Conservation (phyloP, 2,113 vertebrate species). For the Hippocampus mohnikei region DNA sequence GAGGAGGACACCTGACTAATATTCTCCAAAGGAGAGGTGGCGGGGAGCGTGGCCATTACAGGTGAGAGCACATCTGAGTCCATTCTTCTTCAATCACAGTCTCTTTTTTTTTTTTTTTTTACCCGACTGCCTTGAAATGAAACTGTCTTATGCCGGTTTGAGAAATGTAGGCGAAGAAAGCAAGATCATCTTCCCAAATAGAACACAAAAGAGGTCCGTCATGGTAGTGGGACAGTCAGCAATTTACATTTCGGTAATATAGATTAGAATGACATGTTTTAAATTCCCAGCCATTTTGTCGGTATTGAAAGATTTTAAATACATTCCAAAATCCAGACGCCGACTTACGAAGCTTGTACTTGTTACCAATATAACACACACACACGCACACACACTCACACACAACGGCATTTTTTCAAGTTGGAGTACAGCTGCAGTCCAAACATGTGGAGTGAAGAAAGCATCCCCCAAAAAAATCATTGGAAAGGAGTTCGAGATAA, state of each 20-base stretch:
- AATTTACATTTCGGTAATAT: neutral
- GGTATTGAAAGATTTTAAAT: neutral
- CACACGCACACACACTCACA: neutral
- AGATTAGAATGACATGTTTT: neutral
- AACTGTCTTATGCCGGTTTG: neutral
- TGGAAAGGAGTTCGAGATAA: neutral
- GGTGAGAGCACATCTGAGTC: conserved; percentile 29
- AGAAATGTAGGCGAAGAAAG: conserved; percentile 1
- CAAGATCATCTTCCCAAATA: neutral
- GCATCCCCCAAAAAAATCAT: neutral
- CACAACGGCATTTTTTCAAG: conserved; percentile 8
- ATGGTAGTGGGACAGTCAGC: neutral
- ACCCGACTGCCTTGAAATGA: conserved; percentile 3
- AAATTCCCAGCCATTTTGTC: neutral
- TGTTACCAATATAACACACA: conserved; percentile 19
- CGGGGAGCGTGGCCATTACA: conserved; percentile 16
- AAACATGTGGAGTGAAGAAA: neutral
- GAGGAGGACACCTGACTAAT: conserved; percentile 13
- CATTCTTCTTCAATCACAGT: conserved; percentile 43
- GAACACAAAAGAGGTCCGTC: neutral
- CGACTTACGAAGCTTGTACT: conserved; percentile 6
- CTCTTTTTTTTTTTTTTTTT: neutral
- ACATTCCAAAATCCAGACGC: neutral
- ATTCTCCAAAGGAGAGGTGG: conserved; percentile 59
- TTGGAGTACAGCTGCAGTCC: conserved; percentile 33